Evolutionary conservation across 2,797 vertebrate species (phyloP).

Genomic region (Vespertilio murinus): DNA sequence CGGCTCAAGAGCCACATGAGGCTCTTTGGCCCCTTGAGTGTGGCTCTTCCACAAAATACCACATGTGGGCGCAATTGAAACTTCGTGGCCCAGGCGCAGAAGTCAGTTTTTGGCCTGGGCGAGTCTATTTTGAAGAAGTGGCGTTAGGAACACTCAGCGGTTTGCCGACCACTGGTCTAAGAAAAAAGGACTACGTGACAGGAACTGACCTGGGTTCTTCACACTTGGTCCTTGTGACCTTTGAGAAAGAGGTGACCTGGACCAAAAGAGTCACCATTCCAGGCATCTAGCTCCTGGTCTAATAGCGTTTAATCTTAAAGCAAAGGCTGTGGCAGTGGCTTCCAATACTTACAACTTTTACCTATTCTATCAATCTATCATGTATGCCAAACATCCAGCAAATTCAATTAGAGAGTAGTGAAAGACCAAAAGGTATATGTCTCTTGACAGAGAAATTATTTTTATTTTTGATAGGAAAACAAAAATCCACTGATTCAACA

Average conservation of each 20-base stretch:
- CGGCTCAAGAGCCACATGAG: no score
- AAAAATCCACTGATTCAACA: slow-evolving; percentile 89
- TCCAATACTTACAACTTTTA: slow-evolving; percentile 93
- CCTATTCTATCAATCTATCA: slow-evolving; percentile 90
- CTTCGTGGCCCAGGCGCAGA: no score
- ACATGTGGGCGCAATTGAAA: no score
- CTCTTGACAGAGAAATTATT: slow-evolving; percentile 92
- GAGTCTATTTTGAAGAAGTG: no score
- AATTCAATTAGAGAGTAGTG: slow-evolving; percentile 91
- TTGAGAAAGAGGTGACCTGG: slow-evolving; percentile 90
- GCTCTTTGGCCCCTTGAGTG: no score
- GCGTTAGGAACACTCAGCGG: no score
- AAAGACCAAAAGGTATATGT: slow-evolving; percentile 94
- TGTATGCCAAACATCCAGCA: slow-evolving; percentile 92
- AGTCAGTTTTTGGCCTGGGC: no score
- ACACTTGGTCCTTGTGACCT: slow-evolving; percentile 93
- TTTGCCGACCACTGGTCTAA: slow-evolving; percentile 74
- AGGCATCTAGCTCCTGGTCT: slow-evolving; percentile 95
- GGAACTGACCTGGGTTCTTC: slow-evolving; percentile 94
- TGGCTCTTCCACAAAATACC: no score
- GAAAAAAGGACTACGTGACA: slow-evolving; percentile 87
- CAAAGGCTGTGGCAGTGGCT: slow-evolving; percentile 90
- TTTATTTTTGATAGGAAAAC: slow-evolving; percentile 92
- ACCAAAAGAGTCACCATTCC: slow-evolving; percentile 93
- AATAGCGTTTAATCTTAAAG: slow-evolving; percentile 90